Percentiles rank a stretch among this genome's conserved stretches.
Evolutionary conservation across 2,888 invertebrate genomes (phyloP).

Genomic region (Anticlea derivata): DNA sequence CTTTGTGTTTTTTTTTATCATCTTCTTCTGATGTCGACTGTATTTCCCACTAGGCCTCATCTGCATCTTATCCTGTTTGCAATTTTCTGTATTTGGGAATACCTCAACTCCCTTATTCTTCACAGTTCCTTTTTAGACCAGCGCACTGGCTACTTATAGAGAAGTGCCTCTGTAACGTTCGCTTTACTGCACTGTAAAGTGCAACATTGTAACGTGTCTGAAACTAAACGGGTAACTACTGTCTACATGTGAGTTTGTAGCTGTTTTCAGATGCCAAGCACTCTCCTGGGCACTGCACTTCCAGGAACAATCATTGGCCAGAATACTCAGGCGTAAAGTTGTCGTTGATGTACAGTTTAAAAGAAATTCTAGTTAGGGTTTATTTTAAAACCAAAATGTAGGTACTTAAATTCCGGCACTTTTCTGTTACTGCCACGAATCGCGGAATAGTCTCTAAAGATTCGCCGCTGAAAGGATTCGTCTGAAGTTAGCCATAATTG

Average conservation of each 20-base stretch:
- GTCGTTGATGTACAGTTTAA: background rate
- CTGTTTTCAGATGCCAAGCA: slow-evolving; percentile 2
- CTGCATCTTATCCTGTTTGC: no score
- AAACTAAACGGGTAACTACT: background rate
- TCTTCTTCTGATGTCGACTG: no score
- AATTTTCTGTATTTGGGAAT: no score
- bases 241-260: slow-evolving; percentile 9
- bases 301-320: slow-evolving; percentile 2
- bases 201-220: slow-evolving; percentile 8
- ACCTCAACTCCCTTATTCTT: no score
- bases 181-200: background rate
- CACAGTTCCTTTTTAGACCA: no score
- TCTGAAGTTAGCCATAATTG: slow-evolving; percentile 35
- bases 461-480: slow-evolving; percentile 31
- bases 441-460: slow-evolving; percentile 24
- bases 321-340: background rate
- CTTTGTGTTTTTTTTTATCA: no score
- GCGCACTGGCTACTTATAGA: no score
- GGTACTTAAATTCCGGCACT: slow-evolving; percentile 8
- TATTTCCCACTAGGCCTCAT: no score
- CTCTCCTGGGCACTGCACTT: background rate
- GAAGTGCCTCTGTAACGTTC: background rate
- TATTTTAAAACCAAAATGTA: background rate
- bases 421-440: slow-evolving; percentile 17
- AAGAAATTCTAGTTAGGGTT: background rate